These are phyloP conservation scores for Batillaria attramentaria DNA, from an alignment of 1,140 invertebrate genomes.

Conservation along the genomic window DNA sequence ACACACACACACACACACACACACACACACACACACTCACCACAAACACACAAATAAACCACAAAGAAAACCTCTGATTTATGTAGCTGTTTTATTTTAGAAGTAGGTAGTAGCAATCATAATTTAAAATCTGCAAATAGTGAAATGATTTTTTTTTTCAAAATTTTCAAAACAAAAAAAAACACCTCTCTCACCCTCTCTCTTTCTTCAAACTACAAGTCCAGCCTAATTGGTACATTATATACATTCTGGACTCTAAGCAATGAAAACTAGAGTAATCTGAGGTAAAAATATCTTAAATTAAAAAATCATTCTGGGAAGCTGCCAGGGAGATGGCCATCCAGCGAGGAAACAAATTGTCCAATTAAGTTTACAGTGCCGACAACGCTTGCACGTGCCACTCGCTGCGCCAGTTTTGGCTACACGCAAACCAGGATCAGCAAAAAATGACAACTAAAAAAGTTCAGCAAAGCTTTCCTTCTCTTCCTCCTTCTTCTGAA, in stretches of 20 bases:
- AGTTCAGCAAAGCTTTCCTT: too few species aligned
- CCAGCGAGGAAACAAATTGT: constrained; percentile 3
- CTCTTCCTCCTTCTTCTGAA: too few species aligned
- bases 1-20: constrained; percentile 13
- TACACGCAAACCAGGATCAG: background rate
- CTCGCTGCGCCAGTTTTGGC: background rate
- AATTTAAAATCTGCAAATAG: constrained; percentile 29
- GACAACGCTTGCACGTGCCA: constrained; percentile 19
- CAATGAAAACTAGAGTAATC: constrained; percentile 22
- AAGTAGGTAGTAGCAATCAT: constrained; percentile 29
- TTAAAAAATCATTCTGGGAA: constrained; percentile 10
- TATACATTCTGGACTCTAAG: constrained; percentile 19
- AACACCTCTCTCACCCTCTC: constrained; percentile 1
- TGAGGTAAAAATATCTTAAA: constrained; percentile 26
- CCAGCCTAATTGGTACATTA: constrained; percentile 21
- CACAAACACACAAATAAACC: too few species aligned
- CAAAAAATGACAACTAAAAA: too few species aligned
- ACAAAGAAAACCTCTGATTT: background rate
- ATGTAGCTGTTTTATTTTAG: constrained; percentile 24
- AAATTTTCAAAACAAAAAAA: constrained; percentile 15
- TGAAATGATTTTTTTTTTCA: constrained; percentile 24
- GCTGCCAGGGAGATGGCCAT: background rate
- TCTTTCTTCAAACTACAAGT: constrained; percentile 2
- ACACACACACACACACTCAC: constrained; percentile 1
- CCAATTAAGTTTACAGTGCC: background rate